Evolutionary conservation across 2,113 vertebrate species (phyloP), one percentile per base, ranked within the genome.

Genomic region (Etheostoma cragini): DNA sequence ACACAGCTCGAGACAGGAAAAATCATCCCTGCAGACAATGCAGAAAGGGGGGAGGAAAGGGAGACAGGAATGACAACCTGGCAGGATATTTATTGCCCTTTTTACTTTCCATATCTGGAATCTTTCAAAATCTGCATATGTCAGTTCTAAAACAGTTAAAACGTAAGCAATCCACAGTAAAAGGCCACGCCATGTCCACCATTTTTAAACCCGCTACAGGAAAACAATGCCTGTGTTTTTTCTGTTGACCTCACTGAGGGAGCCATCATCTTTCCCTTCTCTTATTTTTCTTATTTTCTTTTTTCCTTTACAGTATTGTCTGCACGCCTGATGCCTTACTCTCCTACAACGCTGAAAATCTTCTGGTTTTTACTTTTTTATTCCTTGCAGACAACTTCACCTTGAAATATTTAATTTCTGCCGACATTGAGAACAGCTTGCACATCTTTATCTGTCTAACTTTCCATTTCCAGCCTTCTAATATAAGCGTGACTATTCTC

Each of bases 221-320:
- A 49, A 57, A 68, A 63, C 66, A 50, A 88, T 60, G 53, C 5
- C 14, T 80, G 57, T 89, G 61, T 19, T 82, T 81, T 16, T 61
- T 73, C 16, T 75, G 17, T 54, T 56, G 65, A 57, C 14, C 71
- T 65, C 75, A 69, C 46, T 6, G 8, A 78, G 11, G 7, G n/a
- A 17, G 21, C 58, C 47, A 5, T 26, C 8, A 57, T 65, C 50
- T 42, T 22, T 61, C 42, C 64, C 33, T 38, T 17, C 6, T 46
- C 13, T n/a, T 77, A 7, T 6, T 52, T 73, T 5, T 53, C 8
- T 46, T 49, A 7, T 12, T 24, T 11, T 6, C 63, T n/a, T 61
- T 22, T 24, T 14, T 6, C 63, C 17, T 61, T 22, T 52, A 33
- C 42, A 26, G 17, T 19, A 19, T 45, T 56, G 42, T 47, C 62